phyloP scores from a whole-genome alignment of 2,113 vertebrate species.

The Notiomystis cincta region DNA sequence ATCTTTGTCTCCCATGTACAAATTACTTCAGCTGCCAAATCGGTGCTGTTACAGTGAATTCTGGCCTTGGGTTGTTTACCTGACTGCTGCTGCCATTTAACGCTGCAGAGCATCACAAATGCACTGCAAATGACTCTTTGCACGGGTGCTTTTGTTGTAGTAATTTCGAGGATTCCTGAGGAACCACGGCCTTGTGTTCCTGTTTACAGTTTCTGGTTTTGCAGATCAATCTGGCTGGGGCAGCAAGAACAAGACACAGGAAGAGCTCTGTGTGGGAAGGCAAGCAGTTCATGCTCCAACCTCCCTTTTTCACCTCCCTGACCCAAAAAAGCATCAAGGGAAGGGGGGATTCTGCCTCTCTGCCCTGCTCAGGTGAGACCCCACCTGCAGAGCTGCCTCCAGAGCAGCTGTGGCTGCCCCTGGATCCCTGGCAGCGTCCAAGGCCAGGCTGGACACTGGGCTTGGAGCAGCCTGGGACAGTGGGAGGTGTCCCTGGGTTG shows the following conservation, averaged over 20 bases:
- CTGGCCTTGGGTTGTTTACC: neutral
- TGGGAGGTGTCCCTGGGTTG: rapidly evolving
- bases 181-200: neutral
- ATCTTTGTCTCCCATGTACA: neutral
- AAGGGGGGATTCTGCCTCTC: neutral
- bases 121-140: neutral
- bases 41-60: neutral
- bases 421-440: neutral
- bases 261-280: neutral
- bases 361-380: neutral
- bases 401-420: neutral
- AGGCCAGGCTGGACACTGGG: neutral
- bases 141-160: neutral
- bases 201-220: neutral
- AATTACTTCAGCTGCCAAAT: neutral
- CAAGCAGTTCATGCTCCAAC: neutral
- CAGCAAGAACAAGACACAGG: neutral
- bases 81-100: neutral
- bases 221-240: neutral
- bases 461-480: neutral
- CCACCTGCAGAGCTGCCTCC: no score
- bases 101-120: neutral
- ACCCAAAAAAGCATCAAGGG: neutral
- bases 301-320: neutral
- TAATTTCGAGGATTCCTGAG: no score